These are phyloP conservation scores for Physeter macrocephalus DNA, from an alignment of 2,113 vertebrate genomes.

Conservation along the genomic window DNA sequence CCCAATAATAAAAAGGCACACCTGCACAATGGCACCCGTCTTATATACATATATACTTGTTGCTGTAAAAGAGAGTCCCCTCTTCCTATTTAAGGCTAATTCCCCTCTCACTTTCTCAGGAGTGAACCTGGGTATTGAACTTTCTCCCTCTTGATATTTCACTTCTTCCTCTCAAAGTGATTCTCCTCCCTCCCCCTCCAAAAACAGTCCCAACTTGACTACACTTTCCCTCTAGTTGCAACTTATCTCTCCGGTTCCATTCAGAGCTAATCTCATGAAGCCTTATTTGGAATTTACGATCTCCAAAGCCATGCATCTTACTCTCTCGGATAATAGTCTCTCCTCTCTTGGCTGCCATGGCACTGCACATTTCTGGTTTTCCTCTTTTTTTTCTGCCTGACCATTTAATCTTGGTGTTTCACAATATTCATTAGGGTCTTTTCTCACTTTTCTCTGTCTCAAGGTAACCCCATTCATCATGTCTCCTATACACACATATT, in stretches of 20 bases:
- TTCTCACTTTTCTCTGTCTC: neutral
- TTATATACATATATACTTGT: neutral
- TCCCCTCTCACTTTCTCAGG: neutral
- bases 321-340: neutral
- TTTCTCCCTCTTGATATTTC: neutral
- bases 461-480: neutral
- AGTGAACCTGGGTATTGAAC: neutral
- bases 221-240: neutral
- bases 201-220: neutral
- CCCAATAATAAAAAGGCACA: neutral
- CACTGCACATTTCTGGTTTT: neutral
- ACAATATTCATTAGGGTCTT: neutral
- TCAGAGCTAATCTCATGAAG: neutral
- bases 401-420: neutral
- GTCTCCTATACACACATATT: neutral
- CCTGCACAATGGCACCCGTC: neutral
- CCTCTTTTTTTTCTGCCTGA: neutral
- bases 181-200: neutral
- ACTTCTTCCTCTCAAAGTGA: neutral
- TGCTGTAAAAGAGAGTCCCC: neutral
- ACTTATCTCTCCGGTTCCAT: neutral
- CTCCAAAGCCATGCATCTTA: neutral
- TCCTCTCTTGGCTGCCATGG: neutral
- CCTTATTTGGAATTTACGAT: neutral
- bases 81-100: neutral